Evolutionary conservation across 2,888 invertebrate species (phyloP), one percentile per base, ranked within the genome.

Genomic region (Zaprionus bogoriensis): DNA sequence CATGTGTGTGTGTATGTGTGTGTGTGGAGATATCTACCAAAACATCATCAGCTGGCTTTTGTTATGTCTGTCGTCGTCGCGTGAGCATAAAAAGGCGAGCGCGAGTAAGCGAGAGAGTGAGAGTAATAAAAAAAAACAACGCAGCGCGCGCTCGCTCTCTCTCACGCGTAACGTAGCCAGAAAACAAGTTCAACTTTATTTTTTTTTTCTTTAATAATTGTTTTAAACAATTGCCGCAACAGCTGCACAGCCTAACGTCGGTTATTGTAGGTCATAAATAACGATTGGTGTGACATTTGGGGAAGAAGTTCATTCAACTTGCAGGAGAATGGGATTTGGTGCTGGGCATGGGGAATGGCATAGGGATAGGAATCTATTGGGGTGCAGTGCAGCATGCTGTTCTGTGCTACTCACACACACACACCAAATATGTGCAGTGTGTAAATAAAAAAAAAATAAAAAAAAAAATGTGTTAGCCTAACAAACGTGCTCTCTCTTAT

Each of bases 31-130:
- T 77, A 77, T 77, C 83, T 74, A 83, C 68, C 74, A 80, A 71
- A 80, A 83, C 84, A 86, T 77, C 80, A 80, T 86, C 80, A 80
- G 80, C 80, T 80, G 80, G 72, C 67, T 63, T 83, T 82, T 80
- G 86, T 85, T 80, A 52, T 84, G 84, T 80, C 84, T 81, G 61
- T 47, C 53, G 61, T 82, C 77, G 61, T 47, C 53, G 61, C 54
- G 60, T 30, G 55, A 75, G 58, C 46, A 41, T 20, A 42, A 25
- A 58, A 54, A 14, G 36, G 54, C 17, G 44, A 54, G 30, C 46
- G 28, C 46, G 28, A 36, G 14, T 45, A 41, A 64, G 47, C 19
- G 42, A 45, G 19, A 39, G 28, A 47, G 39, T 30, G 32, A 45
- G 48, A 12, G 27, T n/a, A n/a, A 59, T 50, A 19, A 17, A 6